Evolutionary conservation across 2,888 invertebrate genomes (phyloP).

Genomic region (Stegana nigrithorax): DNA sequence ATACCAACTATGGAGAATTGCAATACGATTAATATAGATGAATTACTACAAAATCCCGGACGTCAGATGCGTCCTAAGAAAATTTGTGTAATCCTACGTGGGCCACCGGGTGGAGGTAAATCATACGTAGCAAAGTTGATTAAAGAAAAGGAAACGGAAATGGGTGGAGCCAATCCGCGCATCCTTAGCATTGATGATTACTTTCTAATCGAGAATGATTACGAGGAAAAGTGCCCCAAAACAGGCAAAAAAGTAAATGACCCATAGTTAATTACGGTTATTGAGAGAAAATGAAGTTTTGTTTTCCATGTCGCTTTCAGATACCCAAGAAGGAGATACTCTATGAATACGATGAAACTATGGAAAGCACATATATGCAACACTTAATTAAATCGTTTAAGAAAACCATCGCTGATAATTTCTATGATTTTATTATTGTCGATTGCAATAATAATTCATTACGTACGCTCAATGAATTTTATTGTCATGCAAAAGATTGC

Average conservation of each 20-base stretch:
- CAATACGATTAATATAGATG: slow-evolving; percentile 79
- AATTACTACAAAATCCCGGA: slow-evolving; percentile 84
- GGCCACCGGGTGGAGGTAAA: slow-evolving; percentile 95
- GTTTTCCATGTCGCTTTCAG: slow-evolving; percentile 38
- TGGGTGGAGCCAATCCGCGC: slow-evolving; percentile 88
- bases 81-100: slow-evolving; percentile 90
- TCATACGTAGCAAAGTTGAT: slow-evolving; percentile 89
- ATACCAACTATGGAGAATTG: slow-evolving; percentile 63
- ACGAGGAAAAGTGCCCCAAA: slow-evolving; percentile 70
- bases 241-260: slow-evolving; percentile 64
- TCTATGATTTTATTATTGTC: slow-evolving; percentile 91
- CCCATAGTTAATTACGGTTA: too few species aligned
- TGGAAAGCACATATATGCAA: slow-evolving; percentile 84
- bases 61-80: slow-evolving; percentile 80
- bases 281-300: not conserved
- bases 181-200: slow-evolving; percentile 96
- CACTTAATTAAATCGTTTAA: slow-evolving; percentile 90
- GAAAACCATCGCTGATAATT: slow-evolving; percentile 89
- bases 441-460: slow-evolving; percentile 90
- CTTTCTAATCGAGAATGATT: slow-evolving; percentile 89
- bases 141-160: slow-evolving; percentile 84
- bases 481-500: slow-evolving; percentile 80
- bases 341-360: slow-evolving; percentile 86
- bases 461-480: slow-evolving; percentile 86
- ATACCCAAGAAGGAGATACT: slow-evolving; percentile 70